Evolutionary conservation across 1,140 invertebrate species (phyloP), one percentile per base, ranked within the genome.

Genomic region (Chrysomallon squamiferum): DNA sequence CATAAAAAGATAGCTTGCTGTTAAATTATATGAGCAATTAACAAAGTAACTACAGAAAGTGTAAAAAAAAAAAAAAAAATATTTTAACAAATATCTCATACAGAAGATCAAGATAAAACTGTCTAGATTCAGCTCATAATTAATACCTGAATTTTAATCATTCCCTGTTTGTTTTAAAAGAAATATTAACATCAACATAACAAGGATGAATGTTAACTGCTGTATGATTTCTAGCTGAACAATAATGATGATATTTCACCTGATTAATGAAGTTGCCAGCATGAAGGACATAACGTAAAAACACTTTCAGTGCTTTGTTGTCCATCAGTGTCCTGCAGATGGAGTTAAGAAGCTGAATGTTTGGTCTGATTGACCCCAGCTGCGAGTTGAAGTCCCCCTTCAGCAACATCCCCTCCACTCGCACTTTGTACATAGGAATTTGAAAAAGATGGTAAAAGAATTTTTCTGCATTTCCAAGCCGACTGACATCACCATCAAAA

Each of bases 361-460:
- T 80, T 22, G 79, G 80, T 20, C 76, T 64, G 25, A 80, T 75
- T n/a, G 69, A 35, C 22, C 73, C 75, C 7, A 83, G 43, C 62
- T 79, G 76, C 13, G 77, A 73, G 64, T 76, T 80, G 47, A 80
- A 80, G 65, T 83, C 81, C 20, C 74, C 93, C 66, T 94, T 94
- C 18, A 93, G 90, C 52, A 95, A 89, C 88, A 98, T 96, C 2
- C 93, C 91, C 80, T 93, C 95, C 68, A 97, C 95, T 68, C 94
- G 93, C n/a, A 97, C 85, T 93, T 96, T 95, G 74, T 76, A 83
- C 47, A 58, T 43, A 25, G 78, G 68, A 15, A 84, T 43, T 45
- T 76, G 62, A 3, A 83, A 74, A 15, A 84, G 66, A 22, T 72
- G 80, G 78, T 73, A 29, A 73, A 81, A 83, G 72, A 83, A 84